Percentiles rank a stretch among this genome's conserved stretches.
phyloP scores from a whole-genome alignment of 2,888 invertebrate species.

The Falcaria lacertinaria region DNA sequence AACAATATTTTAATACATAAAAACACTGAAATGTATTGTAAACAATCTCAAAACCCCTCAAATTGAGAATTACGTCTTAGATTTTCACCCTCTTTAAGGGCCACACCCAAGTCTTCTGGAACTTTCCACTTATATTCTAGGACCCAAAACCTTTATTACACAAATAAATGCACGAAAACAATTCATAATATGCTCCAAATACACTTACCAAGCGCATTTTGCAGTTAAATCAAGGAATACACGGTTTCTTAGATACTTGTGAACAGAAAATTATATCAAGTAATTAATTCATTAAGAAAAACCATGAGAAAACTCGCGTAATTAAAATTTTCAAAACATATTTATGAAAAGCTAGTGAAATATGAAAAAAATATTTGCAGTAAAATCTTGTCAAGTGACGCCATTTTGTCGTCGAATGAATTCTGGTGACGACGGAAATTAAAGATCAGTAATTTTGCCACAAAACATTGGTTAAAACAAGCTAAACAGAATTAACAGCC shows the following conservation, averaged over 20 bases:
- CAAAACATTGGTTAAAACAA: constrained; percentile 54
- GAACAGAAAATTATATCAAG: constrained; percentile 41
- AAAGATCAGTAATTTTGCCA: constrained; percentile 61
- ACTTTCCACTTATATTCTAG: constrained; percentile 42
- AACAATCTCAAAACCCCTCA: constrained; percentile 71
- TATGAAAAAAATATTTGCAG: constrained; percentile 68
- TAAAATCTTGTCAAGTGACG: constrained; percentile 78
- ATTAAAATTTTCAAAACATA: constrained; percentile 44
- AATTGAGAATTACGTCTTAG: constrained; percentile 74
- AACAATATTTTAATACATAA: constrained; percentile 74
- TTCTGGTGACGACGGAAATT: constrained; percentile 76
- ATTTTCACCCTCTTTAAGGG: constrained; percentile 53
- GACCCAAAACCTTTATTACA: constrained; percentile 31
- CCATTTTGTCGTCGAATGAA: constrained; percentile 79
- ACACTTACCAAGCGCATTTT: constrained; percentile 77
- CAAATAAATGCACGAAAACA: constrained; percentile 53
- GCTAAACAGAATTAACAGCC: constrained; percentile 60
- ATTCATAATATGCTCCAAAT: constrained; percentile 50
- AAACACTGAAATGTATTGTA: constrained; percentile 66
- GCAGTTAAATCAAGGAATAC: constrained; percentile 59
- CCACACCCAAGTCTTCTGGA: constrained; percentile 73
- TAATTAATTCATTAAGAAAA: constrained; percentile 50
- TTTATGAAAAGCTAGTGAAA: constrained; percentile 52
- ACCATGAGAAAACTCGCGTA: constrained; percentile 45
- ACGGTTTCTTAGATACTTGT: constrained; percentile 55